Conservation (phyloP, 2,797 vertebrate genomes). For the Kryptolebias ocellatus region DNA sequence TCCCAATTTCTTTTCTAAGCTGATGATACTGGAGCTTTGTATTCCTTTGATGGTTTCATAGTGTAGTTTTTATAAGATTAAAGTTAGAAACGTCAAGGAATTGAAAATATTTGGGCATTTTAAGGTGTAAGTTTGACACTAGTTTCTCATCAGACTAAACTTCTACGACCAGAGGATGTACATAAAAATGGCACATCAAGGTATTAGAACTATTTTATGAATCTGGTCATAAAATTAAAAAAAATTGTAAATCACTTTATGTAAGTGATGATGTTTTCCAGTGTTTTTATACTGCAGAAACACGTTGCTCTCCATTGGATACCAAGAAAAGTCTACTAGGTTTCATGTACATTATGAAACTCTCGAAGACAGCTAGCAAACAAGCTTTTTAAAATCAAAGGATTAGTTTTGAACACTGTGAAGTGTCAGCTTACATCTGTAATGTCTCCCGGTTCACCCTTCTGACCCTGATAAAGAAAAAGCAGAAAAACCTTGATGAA, state of each 20-base stretch:
- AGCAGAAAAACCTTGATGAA: conserved; percentile 32
- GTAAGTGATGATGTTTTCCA: not conserved
- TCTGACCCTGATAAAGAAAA: conserved; percentile 86
- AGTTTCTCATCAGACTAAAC: too few species aligned
- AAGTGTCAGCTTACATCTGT: conserved; percentile 87
- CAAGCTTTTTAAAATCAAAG: not conserved
- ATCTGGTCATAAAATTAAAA: too few species aligned
- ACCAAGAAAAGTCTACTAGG: not conserved
- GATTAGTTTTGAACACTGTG: not conserved
- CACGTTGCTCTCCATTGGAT: not conserved
- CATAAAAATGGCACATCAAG: too few species aligned
- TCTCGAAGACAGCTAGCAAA: not conserved
- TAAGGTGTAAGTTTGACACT: too few species aligned
- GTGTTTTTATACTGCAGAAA: not conserved
- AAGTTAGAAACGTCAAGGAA: too few species aligned
- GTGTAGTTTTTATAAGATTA: too few species aligned
- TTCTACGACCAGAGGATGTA: too few species aligned
- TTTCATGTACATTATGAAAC: not conserved
- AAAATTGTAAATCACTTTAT: not conserved
- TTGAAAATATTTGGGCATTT: too few species aligned
- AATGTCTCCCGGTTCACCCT: conserved; percentile 95
- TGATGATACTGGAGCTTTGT: not conserved
- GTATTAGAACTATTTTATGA: too few species aligned
- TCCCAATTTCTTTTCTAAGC: conserved; percentile 3
- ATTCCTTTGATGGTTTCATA: too few species aligned